Evolutionary conservation across 1,140 invertebrate species (phyloP).

Genomic region (Trachymyrmex cornetzi): DNA sequence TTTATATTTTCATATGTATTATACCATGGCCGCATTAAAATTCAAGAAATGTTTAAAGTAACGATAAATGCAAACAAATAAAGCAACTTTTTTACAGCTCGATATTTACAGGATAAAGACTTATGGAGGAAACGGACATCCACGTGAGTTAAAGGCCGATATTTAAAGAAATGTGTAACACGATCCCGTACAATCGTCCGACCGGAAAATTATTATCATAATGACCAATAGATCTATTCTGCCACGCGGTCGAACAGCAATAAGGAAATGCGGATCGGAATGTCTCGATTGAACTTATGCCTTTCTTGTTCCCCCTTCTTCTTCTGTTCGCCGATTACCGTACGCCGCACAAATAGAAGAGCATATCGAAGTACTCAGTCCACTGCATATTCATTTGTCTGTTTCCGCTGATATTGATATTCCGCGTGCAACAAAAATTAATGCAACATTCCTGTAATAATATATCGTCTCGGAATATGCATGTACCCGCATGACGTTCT

Average conservation of each 20-base stretch:
- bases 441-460: constrained; percentile 11
- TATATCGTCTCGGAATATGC: not conserved
- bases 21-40: not conserved
- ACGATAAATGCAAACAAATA: not conserved
- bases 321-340: constrained; percentile 68
- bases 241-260: constrained; percentile 76
- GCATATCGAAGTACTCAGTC: constrained; percentile 47
- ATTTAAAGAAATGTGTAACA: constrained; percentile 69
- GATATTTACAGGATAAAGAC: not conserved
- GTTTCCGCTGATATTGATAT: constrained; percentile 70
- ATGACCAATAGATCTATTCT: constrained; percentile 75
- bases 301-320: not conserved
- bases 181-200: constrained; percentile 71
- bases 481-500: not conserved
- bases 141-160: constrained; percentile 10
- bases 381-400: constrained; percentile 72
- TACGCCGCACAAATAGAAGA: constrained; percentile 68
- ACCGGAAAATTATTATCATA: constrained; percentile 84
- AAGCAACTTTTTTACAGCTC: not conserved
- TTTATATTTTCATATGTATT: not conserved
- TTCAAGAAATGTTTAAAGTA: constrained; percentile 2
- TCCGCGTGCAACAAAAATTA: constrained; percentile 39
- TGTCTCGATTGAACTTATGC: constrained; percentile 79
- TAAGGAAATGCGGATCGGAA: constrained; percentile 84
- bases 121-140: constrained; percentile 28